Evolutionary conservation across 2,888 invertebrate species (phyloP).

Genomic region (Agrochola circellaris): DNA sequence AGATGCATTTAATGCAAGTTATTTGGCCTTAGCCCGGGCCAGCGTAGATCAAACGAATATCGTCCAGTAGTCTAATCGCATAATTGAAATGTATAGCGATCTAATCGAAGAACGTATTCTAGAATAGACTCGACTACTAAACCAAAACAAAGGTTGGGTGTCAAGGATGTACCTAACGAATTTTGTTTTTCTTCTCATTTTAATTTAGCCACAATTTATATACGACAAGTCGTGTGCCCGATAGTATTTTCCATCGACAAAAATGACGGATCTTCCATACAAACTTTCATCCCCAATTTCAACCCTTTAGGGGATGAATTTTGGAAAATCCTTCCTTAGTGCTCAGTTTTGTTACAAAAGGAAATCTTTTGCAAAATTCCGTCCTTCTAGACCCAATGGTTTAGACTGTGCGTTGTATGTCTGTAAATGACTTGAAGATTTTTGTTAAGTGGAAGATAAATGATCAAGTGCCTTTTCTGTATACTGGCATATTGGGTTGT

Average conservation of each 20-base stretch:
- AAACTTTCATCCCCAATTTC: too few species aligned
- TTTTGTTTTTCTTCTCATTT: not conserved
- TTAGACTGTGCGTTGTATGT: too few species aligned
- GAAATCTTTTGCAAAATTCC: too few species aligned
- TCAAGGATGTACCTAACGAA: not conserved
- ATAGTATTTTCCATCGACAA: too few species aligned
- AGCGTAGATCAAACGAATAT: conserved; percentile 19
- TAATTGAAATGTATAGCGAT: conserved; percentile 20
- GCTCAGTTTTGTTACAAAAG: too few species aligned
- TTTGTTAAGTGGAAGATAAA: not conserved
- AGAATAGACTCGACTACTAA: not conserved
- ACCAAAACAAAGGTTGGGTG: not conserved
- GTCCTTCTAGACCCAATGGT: too few species aligned
- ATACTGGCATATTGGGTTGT: too few species aligned
- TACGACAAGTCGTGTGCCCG: not conserved
- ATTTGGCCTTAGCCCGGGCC: not conserved
- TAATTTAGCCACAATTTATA: not conserved
- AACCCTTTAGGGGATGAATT: too few species aligned
- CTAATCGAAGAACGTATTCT: not conserved
- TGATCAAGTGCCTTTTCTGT: not conserved
- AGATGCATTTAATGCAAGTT: not conserved
- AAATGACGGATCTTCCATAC: too few species aligned
- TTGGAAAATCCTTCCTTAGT: too few species aligned
- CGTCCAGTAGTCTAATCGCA: conserved; percentile 1
- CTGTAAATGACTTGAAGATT: too few species aligned